A percentile compares a stretch with the other conserved stretches of the same genome.
phyloP scores from a whole-genome alignment of 2,797 vertebrate genomes.

The Dendrocincla tyrannina region DNA sequence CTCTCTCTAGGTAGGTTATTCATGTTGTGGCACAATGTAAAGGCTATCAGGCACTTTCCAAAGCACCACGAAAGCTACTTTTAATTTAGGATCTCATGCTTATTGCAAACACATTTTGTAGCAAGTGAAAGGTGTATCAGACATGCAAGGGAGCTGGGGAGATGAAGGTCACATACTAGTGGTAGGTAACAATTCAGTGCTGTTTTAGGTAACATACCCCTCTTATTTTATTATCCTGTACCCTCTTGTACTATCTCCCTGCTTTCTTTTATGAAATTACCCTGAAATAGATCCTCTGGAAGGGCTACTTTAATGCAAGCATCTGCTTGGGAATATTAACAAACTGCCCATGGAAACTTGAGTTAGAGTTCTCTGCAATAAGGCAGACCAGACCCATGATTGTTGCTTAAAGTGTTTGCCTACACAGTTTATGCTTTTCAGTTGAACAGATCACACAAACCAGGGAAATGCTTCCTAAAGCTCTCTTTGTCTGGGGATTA shows the following conservation, averaged over 20 bases:
- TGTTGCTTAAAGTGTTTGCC: not conserved
- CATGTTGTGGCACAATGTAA: not conserved
- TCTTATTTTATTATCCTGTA: not conserved
- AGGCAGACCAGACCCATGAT: not conserved
- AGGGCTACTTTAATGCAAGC: not conserved
- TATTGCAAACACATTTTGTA: not conserved
- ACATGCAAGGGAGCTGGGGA: not conserved
- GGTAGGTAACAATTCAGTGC: not conserved
- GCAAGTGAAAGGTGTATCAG: not conserved
- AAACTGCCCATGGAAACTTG: not conserved
- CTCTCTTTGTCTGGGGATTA: not conserved
- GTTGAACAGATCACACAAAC: not conserved
- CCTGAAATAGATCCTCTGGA: not conserved
- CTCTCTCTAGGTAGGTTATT: not conserved
- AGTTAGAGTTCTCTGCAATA: not conserved
- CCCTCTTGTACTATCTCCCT: not conserved
- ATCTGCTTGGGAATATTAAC: not conserved
- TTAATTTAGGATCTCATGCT: not conserved
- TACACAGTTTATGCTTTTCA: not conserved
- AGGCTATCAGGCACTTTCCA: not conserved
- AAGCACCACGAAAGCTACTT: not conserved
- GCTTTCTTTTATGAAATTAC: not conserved
- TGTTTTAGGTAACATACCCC: not conserved
- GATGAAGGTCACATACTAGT: not conserved
- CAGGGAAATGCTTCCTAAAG: not conserved